A percentile compares a stretch with the other conserved stretches of the same genome.
Evolutionary conservation across 1,140 invertebrate species (phyloP).

Genomic region (Trigoniulus corallinus): DNA sequence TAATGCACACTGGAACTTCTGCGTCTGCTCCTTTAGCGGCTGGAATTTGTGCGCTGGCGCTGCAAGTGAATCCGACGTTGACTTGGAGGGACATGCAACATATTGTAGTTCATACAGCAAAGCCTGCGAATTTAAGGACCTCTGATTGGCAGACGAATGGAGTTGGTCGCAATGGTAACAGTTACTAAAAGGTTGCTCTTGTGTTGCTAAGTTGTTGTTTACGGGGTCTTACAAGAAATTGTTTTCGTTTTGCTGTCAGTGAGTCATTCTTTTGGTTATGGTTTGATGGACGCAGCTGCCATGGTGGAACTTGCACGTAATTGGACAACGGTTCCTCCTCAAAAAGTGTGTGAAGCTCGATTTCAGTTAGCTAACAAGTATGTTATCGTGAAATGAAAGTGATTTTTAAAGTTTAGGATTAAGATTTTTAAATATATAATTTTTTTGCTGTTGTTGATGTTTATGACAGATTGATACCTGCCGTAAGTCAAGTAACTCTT

Average conservation of each 20-base stretch:
- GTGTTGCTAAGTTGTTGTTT: no score
- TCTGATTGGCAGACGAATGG: slow-evolving; percentile 79
- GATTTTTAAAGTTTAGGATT: slow-evolving; percentile 16
- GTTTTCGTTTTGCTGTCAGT: slow-evolving; percentile 31
- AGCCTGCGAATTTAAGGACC: slow-evolving; percentile 40
- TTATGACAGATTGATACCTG: slow-evolving; percentile 14
- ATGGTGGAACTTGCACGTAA: slow-evolving; percentile 80
- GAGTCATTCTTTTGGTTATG: slow-evolving; percentile 93
- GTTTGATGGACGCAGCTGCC: slow-evolving; percentile 88
- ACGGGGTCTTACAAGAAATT: background rate
- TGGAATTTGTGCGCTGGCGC: slow-evolving; percentile 79
- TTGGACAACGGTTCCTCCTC: slow-evolving; percentile 87
- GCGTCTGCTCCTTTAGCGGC: slow-evolving; percentile 90
- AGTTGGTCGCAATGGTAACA: slow-evolving; percentile 57
- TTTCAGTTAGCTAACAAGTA: slow-evolving; percentile 61
- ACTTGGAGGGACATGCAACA: slow-evolving; percentile 98
- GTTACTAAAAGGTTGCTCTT: background rate
- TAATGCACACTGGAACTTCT: slow-evolving; percentile 48
- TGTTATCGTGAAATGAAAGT: slow-evolving; percentile 11
- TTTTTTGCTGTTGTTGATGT: slow-evolving; percentile 74
- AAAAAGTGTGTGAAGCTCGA: slow-evolving; percentile 86
- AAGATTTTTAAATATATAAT: slow-evolving; percentile 42
- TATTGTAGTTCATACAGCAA: slow-evolving; percentile 80
- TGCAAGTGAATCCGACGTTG: slow-evolving; percentile 82
- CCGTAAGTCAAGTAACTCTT: slow-evolving; percentile 16